Evolutionary conservation across 1,140 invertebrate genomes (phyloP).

Genomic region (Apis dorsata): DNA sequence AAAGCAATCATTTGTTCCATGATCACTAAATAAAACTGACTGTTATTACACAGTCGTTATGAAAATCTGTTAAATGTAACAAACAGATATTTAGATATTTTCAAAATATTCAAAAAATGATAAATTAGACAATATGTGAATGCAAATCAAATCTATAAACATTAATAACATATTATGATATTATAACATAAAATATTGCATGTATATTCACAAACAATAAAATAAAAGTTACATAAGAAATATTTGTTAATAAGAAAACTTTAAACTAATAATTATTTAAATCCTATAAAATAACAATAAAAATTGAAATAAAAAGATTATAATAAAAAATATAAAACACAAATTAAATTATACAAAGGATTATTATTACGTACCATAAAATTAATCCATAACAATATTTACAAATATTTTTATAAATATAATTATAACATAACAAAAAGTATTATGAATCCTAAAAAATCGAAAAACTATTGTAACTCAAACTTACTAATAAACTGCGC

Average conservation of each 20-base stretch:
- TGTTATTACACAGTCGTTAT: conserved; percentile 70
- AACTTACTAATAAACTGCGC: conserved; percentile 21
- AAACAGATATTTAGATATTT: conserved; percentile 27
- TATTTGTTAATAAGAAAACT: neutral
- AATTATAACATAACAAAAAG: neutral
- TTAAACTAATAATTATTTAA: neutral
- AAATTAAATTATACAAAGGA: neutral
- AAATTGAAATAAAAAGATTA: neutral
- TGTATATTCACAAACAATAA: neutral
- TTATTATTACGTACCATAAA: conserved; percentile 13
- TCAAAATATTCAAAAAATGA: neutral
- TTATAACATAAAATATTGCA: neutral
- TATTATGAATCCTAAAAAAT: neutral
- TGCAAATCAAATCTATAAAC: neutral
- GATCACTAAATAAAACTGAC: conserved; percentile 67
- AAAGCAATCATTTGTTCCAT: conserved; percentile 79
- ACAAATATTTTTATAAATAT: neutral
- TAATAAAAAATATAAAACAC: neutral
- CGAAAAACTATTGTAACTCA: neutral
- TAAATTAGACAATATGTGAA: neutral
- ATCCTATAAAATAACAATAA: neutral
- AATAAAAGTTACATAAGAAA: neutral
- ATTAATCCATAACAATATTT: conserved; percentile 33
- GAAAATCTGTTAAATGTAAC: conserved; percentile 47
- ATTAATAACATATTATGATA: neutral